A percentile compares a stretch with the other conserved stretches of the same genome.
Evolutionary conservation across 2,888 invertebrate genomes (phyloP).

Genomic region (Acronicta psi): DNA sequence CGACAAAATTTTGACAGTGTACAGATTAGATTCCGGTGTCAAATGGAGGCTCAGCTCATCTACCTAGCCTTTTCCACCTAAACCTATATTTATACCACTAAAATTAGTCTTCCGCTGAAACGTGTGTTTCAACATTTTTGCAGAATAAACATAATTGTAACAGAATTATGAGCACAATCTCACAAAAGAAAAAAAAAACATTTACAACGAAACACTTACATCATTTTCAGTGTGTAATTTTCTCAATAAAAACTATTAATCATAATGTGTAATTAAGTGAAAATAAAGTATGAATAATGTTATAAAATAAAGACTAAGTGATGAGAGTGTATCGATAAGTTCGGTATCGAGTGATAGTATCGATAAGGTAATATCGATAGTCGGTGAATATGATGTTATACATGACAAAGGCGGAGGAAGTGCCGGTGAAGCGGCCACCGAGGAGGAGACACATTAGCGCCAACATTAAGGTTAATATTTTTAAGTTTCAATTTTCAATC

Average conservation of each 20-base stretch:
- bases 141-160: neutral
- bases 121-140: no score
- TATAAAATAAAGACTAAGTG: constrained; percentile 34
- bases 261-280: constrained; percentile 26
- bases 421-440: constrained; percentile 78
- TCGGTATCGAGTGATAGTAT: constrained; percentile 43
- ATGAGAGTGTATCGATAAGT: constrained; percentile 53
- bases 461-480: constrained; percentile 79
- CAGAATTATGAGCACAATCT: constrained; percentile 20
- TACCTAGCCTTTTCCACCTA: no score
- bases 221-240: constrained; percentile 41
- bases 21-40: no score
- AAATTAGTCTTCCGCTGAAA: no score
- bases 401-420: constrained; percentile 77
- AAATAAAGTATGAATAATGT: constrained; percentile 34
- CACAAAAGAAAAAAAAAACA: constrained; percentile 15
- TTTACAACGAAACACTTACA: constrained; percentile 6
- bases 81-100: no score
- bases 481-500: no score
- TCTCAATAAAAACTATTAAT: constrained; percentile 22
- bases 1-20: no score
- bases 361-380: constrained; percentile 45
- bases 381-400: constrained; percentile 81
- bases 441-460: constrained; percentile 80
- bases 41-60: no score